Evolutionary conservation across 2,797 vertebrate species (phyloP).

Genomic region (Microchirus variegatus): DNA sequence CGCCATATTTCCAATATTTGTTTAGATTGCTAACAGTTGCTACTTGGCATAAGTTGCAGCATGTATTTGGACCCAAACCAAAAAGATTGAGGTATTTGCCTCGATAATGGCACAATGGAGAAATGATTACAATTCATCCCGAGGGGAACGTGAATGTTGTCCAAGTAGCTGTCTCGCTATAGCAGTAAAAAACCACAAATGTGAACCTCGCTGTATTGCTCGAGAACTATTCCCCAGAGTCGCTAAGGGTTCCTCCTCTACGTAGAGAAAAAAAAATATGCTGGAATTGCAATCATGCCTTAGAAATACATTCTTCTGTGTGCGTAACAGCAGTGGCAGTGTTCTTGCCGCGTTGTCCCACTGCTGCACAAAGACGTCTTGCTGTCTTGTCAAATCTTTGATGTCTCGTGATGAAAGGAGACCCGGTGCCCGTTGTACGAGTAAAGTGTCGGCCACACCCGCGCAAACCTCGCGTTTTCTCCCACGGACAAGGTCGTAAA

Average conservation of each 20-base stretch:
- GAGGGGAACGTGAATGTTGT: neutral
- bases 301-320: neutral
- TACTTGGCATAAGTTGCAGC: no score
- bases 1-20: no score
- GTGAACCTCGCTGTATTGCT: neutral
- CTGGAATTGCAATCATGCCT: neutral
- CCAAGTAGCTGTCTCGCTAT: no score
- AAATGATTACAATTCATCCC: neutral
- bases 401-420: conserved; percentile 65
- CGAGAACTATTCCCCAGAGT: neutral
- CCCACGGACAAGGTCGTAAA: conserved; percentile 45
- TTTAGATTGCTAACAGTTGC: no score
- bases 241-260: neutral
- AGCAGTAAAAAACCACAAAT: neutral
- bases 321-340: neutral
- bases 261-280: neutral
- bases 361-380: conserved; percentile 8
- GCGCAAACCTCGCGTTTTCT: conserved; percentile 29
- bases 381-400: conserved; percentile 46
- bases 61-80: neutral
- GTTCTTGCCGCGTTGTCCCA: neutral
- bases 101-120: no score
- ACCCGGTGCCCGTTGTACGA: conserved; percentile 14
- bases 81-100: neutral
- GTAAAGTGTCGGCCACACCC: conserved; percentile 54